Conservation (phyloP, 2,888 invertebrate genomes). For the Blastobasis lacticolella region DNA sequence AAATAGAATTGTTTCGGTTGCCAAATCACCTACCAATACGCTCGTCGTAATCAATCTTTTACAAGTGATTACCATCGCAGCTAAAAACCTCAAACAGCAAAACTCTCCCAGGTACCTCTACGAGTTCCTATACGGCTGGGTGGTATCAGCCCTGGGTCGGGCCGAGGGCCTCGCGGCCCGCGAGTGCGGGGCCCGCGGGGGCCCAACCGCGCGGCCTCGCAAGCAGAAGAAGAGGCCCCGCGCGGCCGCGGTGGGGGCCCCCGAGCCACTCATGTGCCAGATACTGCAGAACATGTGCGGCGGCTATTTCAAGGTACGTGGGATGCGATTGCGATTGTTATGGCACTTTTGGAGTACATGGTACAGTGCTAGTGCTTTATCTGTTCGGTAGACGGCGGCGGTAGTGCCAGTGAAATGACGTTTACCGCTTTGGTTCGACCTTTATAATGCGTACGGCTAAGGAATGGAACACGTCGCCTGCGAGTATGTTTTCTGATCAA, state of each 20-base stretch:
- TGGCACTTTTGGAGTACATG: too few relatives aligned
- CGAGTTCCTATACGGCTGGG: constrained; percentile 95
- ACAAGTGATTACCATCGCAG: background rate
- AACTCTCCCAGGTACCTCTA: constrained; percentile 87
- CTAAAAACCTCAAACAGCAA: background rate
- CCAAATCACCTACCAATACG: too few relatives aligned
- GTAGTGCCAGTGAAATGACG: too few relatives aligned
- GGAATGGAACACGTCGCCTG: too few relatives aligned
- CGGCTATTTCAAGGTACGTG: constrained; percentile 89
- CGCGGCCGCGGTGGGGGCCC: constrained; percentile 86
- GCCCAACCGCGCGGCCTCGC: constrained; percentile 48
- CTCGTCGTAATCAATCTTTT: background rate
- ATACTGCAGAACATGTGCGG: constrained; percentile 96
- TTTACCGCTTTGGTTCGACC: too few relatives aligned
- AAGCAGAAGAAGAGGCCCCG: constrained; percentile 80
- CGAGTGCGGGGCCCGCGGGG: constrained; percentile 64
- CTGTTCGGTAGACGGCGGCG: too few relatives aligned
- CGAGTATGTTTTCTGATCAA: too few relatives aligned
- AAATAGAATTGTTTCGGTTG: too few relatives aligned
- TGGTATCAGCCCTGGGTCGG: constrained; percentile 90
- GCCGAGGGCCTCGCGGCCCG: constrained; percentile 90
- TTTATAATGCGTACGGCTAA: too few relatives aligned
- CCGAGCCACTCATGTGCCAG: constrained; percentile 91
- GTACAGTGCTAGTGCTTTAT: too few relatives aligned
- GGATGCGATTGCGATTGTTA: too few relatives aligned